Evolutionary conservation across 2,888 invertebrate genomes (phyloP).

Genomic region (Megalurothrips usitatus): DNA sequence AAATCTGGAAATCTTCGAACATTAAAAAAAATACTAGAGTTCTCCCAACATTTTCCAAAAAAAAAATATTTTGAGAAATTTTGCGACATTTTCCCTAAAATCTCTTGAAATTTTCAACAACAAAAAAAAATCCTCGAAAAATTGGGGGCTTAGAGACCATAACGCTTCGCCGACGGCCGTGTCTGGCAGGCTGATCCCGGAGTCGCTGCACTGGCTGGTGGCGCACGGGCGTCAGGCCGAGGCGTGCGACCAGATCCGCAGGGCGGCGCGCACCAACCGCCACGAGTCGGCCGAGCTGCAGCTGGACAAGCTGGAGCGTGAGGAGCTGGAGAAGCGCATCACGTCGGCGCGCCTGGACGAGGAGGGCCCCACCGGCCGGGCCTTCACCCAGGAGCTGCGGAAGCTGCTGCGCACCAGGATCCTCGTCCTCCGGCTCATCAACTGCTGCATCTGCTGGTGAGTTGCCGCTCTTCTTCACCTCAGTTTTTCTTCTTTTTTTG

Average conservation of each 20-base stretch:
- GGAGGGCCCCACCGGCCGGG: not conserved
- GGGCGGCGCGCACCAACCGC: constrained; percentile 30
- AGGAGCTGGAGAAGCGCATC: not conserved
- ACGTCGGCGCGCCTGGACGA: not conserved
- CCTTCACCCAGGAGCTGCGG: not conserved
- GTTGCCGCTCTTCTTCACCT: not conserved
- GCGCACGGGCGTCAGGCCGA: constrained; percentile 44
- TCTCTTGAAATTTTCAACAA: no score
- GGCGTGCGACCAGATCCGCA: constrained; percentile 38
- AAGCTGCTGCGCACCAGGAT: constrained; percentile 4
- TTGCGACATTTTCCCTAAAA: no score
- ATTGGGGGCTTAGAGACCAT: no score
- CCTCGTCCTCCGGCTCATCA: not conserved
- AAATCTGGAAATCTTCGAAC: no score
- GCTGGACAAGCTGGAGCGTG: constrained; percentile 29
- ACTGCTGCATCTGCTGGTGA: constrained; percentile 12
- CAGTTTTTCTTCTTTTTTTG: not conserved
- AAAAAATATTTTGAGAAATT: no score
- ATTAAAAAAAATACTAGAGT: no score
- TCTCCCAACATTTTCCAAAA: no score
- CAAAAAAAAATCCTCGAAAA: no score
- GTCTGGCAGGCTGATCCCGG: constrained; percentile 44
- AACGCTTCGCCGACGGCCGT: no score
- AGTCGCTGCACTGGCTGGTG: constrained; percentile 49
- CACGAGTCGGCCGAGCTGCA: constrained; percentile 24